phyloP scores from a whole-genome alignment of 2,797 vertebrate genomes.

The Malacoraja senta region DNA sequence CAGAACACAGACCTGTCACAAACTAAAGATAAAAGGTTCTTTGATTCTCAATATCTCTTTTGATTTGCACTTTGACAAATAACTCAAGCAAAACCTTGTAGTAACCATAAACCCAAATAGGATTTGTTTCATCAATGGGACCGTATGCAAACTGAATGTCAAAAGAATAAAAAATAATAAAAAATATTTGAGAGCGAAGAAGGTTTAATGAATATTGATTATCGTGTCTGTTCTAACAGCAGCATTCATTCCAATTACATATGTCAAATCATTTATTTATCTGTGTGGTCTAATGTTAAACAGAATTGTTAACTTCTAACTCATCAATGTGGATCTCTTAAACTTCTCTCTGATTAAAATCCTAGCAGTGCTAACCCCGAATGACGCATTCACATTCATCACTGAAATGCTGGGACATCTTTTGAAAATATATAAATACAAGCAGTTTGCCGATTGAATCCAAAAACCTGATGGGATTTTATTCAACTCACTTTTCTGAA shows the following conservation, averaged over 20 bases:
- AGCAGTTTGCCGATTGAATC: background rate
- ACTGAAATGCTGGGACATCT: background rate
- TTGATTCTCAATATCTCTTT: background rate
- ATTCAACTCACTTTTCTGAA: constrained; percentile 8
- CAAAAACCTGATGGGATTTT: background rate
- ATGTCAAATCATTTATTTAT: constrained; percentile 13
- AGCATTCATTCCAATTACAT: background rate
- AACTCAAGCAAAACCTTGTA: background rate
- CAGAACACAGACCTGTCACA: background rate
- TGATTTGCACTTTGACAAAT: background rate
- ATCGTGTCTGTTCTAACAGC: background rate
- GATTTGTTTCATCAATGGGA: background rate
- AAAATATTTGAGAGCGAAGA: too few relatives aligned
- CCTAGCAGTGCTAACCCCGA: background rate
- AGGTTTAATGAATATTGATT: background rate
- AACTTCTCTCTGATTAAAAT: constrained; percentile 13
- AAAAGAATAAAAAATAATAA: background rate
- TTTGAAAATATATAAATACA: background rate
- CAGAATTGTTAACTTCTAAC: background rate
- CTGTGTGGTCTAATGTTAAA: background rate
- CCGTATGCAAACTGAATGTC: background rate
- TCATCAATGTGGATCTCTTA: background rate
- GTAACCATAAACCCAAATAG: background rate
- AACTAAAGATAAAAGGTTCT: background rate
- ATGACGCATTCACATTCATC: background rate